These are phyloP conservation scores for Chiloscyllium plagiosum DNA, from an alignment of 2,113 vertebrate genomes.

Conservation along the genomic window DNA sequence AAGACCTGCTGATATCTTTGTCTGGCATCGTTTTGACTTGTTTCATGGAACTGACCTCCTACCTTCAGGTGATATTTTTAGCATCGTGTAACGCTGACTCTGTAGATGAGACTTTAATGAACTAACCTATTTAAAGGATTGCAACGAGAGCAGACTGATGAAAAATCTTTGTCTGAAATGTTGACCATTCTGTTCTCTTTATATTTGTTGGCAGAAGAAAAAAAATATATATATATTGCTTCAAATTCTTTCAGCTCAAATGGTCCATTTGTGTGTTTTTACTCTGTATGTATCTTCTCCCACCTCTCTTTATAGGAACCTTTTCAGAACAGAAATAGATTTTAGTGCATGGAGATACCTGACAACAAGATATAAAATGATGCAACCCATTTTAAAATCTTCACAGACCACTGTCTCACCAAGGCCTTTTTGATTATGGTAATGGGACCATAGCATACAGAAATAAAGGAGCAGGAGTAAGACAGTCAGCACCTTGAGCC, in stretches of 20 bases:
- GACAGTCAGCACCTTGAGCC: neutral
- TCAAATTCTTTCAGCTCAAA: neutral
- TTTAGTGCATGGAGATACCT: neutral
- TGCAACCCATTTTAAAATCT: neutral
- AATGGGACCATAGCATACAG: too few relatives aligned
- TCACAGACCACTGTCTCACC: neutral
- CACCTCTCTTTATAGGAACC: neutral
- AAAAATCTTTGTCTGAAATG: neutral
- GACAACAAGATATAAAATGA: neutral
- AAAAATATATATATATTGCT: too few relatives aligned
- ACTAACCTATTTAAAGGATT: conserved; percentile 22
- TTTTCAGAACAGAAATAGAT: neutral
- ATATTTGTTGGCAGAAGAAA: neutral
- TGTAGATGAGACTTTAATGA: neutral
- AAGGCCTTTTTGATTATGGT: neutral
- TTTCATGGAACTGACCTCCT: neutral
- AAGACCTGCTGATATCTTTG: neutral
- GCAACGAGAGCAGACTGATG: neutral
- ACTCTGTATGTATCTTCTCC: neutral
- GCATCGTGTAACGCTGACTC: neutral
- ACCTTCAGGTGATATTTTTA: conserved; percentile 5
- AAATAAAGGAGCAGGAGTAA: neutral
- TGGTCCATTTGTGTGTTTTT: neutral
- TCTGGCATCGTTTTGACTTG: neutral
- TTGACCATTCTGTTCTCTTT: neutral